These are phyloP conservation scores for Dreissena rostriformis DNA, from an alignment of 1,140 invertebrate species.

Conservation along the genomic window DNA sequence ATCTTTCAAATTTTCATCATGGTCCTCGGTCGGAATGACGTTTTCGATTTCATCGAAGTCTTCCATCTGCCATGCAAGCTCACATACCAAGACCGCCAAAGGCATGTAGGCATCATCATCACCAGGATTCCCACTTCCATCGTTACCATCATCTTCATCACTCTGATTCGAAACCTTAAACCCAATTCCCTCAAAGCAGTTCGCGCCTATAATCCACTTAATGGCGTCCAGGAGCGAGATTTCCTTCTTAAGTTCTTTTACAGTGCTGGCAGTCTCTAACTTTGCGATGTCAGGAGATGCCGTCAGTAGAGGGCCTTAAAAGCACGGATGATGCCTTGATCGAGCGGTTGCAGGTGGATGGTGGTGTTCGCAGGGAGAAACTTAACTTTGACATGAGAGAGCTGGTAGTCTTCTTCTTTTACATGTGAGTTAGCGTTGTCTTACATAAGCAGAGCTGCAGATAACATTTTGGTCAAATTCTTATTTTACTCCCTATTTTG, in stretches of 20 bases:
- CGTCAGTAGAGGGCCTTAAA: slow-evolving; percentile 55
- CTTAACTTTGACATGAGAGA: slow-evolving; percentile 76
- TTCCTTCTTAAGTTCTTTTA: slow-evolving; percentile 20
- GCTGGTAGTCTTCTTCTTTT: slow-evolving; percentile 23
- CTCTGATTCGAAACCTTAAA: slow-evolving; percentile 17
- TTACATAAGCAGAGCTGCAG: slow-evolving; percentile 63
- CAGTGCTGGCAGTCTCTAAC: slow-evolving; percentile 10
- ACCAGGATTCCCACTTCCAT: background rate
- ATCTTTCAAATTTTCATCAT: background rate
- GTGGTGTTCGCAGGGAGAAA: slow-evolving; percentile 78
- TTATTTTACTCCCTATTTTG: too few species aligned
- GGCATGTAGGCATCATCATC: slow-evolving; percentile 42
- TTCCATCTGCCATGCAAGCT: background rate
- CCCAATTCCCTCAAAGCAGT: background rate
- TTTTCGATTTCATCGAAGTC: background rate
- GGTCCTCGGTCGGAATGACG: background rate
- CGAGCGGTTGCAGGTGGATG: slow-evolving; percentile 52
- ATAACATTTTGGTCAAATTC: too few species aligned
- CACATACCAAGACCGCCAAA: background rate
- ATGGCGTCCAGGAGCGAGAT: slow-evolving; percentile 39
- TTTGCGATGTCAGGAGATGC: slow-evolving; percentile 31
- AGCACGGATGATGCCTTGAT: slow-evolving; percentile 55
- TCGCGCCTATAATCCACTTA: slow-evolving; percentile 18
- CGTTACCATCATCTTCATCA: background rate
- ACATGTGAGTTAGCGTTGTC: slow-evolving; percentile 68